Evolutionary conservation across 2,113 vertebrate genomes (phyloP), one percentile per base, ranked within the genome.

Genomic region (Recurvirostra avosetta): DNA sequence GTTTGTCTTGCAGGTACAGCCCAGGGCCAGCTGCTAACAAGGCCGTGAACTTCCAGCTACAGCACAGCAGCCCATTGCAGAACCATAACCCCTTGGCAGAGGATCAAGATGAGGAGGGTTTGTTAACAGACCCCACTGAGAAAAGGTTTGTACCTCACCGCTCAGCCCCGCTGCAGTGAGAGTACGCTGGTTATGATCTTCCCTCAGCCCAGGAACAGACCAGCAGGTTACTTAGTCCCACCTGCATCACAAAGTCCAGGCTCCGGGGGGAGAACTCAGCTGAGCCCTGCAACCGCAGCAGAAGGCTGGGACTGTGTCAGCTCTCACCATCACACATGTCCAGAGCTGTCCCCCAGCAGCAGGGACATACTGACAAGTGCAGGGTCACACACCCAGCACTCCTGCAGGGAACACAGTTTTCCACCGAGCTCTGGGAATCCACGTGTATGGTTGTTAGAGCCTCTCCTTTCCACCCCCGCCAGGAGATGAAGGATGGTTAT

Each of bases 91-190:
- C 86, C 82, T 79, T 34, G 2, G 84, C 38, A 23, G 45, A 91
- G 79, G 88, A 97, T 30, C 76, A 93, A 67, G 62, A 85, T 1
- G 72, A 96, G 40, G 63, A 93, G 67, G 76, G 49, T 49, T 86
- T 93, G 50, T 82, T 94, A 63, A 88, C 88, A 86, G 92, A 96
- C 17, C 61, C 94, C 21, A 50, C 96, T 11, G 98, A 98, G 90
- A 94, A 97, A 55, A 97, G 98, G 98, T 98, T 90, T 90, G 76
- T 90, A 17, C 49, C 38, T 36, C 47, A 29, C 12, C 29, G 43
- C n/a, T 68, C 53, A 85, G 82, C 11, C 9, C 66, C 3, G 2
- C 67, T 58, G 52, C 78, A 61, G 81, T 49, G 50, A 4, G 27
- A 36, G 2, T 11, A 29, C 0, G 0, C 27, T 53, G 50, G 40